These are phyloP conservation scores for Erpetoichthys calabaricus DNA, from an alignment of 2,797 vertebrate genomes.

Conservation along the genomic window DNA sequence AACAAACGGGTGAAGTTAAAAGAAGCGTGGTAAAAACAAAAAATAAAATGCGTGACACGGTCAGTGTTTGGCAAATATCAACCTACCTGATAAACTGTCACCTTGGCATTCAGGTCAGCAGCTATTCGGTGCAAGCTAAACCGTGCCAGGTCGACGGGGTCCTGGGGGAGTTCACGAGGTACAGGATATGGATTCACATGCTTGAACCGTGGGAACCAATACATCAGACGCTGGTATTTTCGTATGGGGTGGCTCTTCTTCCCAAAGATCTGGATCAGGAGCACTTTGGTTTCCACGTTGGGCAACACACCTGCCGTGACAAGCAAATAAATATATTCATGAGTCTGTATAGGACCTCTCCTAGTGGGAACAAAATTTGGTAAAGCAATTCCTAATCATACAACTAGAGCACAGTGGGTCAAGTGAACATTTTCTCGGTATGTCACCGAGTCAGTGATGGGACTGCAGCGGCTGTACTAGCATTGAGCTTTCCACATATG, in stretches of 20 bases:
- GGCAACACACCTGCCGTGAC: slow-evolving; percentile 58
- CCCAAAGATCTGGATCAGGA: slow-evolving; percentile 70
- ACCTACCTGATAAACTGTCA: slow-evolving; percentile 66
- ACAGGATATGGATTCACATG: slow-evolving; percentile 62
- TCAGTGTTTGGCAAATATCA: too few species aligned
- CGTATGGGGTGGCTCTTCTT: slow-evolving; percentile 60
- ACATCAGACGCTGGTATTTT: slow-evolving; percentile 67
- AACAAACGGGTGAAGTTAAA: too few species aligned
- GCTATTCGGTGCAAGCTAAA: slow-evolving; percentile 60
- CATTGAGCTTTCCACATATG: too few species aligned
- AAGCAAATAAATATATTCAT: too few species aligned
- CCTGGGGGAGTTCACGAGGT: slow-evolving; percentile 46
- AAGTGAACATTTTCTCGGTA: neutral
- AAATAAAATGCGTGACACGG: too few species aligned
- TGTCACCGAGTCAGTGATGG: too few species aligned
- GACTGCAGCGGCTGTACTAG: too few species aligned
- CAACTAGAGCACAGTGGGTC: too few species aligned
- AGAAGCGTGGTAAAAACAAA: too few species aligned
- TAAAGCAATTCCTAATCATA: too few species aligned
- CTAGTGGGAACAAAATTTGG: too few species aligned
- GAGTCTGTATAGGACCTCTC: too few species aligned
- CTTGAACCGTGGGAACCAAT: slow-evolving; percentile 75
- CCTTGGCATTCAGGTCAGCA: slow-evolving; percentile 44
- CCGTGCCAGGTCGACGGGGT: slow-evolving; percentile 57
- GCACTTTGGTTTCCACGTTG: slow-evolving; percentile 62